Base-by-base conservation (phyloP, 2,797 vertebrate genomes). In the Acanthurus tractus region DNA sequence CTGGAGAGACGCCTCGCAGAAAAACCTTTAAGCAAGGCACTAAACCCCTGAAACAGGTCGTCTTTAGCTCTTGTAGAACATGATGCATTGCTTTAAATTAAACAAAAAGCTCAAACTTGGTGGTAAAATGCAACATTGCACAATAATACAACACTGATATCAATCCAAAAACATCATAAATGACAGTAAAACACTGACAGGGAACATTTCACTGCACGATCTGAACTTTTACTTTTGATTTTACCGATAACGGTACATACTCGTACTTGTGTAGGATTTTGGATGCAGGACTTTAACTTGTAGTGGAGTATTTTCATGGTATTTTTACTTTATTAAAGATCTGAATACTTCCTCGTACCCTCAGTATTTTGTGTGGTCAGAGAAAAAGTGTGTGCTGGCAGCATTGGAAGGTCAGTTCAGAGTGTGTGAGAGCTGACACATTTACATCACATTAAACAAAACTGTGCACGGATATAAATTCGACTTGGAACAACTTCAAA, bases 381-480 rank as follows among this genome's bases (percentile, higher is more conserved):
- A 67, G 55, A 45, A 46, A 45, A 46, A 44, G 67, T 77, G 54
- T 72, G 70, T 65, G 75, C 63, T 71, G 83, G 86, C 86, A 88
- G 81, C 84, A 68, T 83, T 53, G 15, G 67, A 40, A 55, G 58
- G 66, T 84, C 50, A 75, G 48, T 67, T 73, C 23, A 79, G 55
- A 49, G 70, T 36, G 71, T 81, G 69, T 70, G 42, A 71, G 57
- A 70, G 72, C n/a, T 2, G 57, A 81, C 57, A 89, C 80, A 59
- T 83, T 85, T 66, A 89, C 29, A 8, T 70, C 52, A 89, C 86
- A 70, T 61, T 82, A 57, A 84, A 88, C 73, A 79, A 81, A 90
- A 79, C 75, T 65, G 63, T 68, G 55, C 77, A 86, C 72, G 1
- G 29, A 52, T 86, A 79, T 66, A 85, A 83, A 84, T 64, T 25